These are phyloP conservation scores for Orius laevigatus DNA, from an alignment of 1,140 invertebrate genomes.

Conservation along the genomic window DNA sequence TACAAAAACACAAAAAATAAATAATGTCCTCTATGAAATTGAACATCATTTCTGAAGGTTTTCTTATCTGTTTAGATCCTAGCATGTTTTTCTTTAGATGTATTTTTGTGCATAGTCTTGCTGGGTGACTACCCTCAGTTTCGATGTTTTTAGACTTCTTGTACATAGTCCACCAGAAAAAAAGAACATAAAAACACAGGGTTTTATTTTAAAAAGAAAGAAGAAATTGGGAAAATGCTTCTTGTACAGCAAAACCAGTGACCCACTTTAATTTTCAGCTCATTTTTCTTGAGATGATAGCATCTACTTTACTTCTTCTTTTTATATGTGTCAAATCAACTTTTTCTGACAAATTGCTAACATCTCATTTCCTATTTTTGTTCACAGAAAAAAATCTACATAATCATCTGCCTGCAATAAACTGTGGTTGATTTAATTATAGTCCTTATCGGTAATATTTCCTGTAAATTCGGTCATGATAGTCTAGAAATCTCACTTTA, in stretches of 20 bases:
- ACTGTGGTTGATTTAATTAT: constrained; percentile 56
- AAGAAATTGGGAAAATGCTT: no score
- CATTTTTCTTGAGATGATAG: not conserved
- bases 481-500: no score
- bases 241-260: no score
- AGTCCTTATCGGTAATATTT: constrained; percentile 35
- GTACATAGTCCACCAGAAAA: not conserved
- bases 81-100: constrained; percentile 1
- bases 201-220: no score
- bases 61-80: not conserved
- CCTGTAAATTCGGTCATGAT: not conserved
- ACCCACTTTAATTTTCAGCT: no score
- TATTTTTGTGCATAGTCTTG: not conserved
- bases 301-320: constrained; percentile 1
- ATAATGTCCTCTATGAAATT: not conserved
- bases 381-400: constrained; percentile 75
- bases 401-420: constrained; percentile 61
- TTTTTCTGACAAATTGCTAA: constrained; percentile 3
- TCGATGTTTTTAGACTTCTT: constrained; percentile 3
- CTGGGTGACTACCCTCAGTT: not conserved
- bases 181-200: no score
- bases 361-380: constrained; percentile 35
- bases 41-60: not conserved
- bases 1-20: not conserved
- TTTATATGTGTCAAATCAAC: not conserved